Conservation (phyloP, 2,797 vertebrate species). For the Parambassis ranga region DNA sequence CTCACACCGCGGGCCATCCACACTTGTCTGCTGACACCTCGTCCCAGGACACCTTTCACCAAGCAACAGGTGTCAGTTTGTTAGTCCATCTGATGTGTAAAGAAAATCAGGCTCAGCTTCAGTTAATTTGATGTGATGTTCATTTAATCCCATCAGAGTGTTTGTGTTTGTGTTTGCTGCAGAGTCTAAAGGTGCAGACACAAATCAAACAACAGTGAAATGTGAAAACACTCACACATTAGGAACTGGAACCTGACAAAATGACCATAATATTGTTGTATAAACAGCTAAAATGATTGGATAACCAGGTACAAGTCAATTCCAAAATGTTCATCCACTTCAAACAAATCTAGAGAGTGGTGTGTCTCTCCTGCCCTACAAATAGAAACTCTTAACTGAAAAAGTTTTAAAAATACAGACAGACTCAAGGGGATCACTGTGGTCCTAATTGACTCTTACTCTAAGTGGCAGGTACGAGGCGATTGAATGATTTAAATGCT, state of each 20-base stretch:
- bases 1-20: conserved; percentile 82
- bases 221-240: too few species aligned
- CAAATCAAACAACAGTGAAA: neutral
- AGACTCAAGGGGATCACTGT: conserved; percentile 39
- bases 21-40: conserved; percentile 83
- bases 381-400: conserved; percentile 29
- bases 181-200: too few species aligned
- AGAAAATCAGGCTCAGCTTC: conserved; percentile 51
- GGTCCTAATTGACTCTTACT: conserved; percentile 43
- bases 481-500: conserved; percentile 29
- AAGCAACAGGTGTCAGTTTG: conserved; percentile 59
- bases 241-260: too few species aligned
- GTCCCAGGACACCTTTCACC: conserved; percentile 91
- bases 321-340: neutral
- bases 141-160: neutral
- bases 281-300: neutral
- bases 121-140: conserved; percentile 10
- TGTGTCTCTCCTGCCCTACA: neutral
- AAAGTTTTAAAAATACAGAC: conserved; percentile 48
- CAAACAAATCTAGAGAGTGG: neutral
- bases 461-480: conserved; percentile 22
- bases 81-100: conserved; percentile 57
- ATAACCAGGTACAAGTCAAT: neutral
- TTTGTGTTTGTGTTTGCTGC: too few species aligned
- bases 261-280: too few species aligned